phyloP scores from a whole-genome alignment of 2,113 vertebrate genomes.

The Petrocephalus microphthalmus region DNA sequence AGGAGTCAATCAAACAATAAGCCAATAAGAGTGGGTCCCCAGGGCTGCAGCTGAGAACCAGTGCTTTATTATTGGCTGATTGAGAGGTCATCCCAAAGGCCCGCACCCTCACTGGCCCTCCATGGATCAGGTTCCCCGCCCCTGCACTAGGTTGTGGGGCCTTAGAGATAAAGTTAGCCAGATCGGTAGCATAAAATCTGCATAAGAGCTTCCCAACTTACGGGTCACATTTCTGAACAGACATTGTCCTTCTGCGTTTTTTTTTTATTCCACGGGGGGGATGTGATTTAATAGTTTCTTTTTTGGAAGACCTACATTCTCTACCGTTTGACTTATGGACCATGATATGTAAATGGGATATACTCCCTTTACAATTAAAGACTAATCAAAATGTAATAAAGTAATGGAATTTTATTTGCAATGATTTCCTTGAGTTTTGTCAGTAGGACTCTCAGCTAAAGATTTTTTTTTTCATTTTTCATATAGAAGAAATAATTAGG shows the following conservation, averaged over 20 bases:
- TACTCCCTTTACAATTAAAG: constrained; percentile 1
- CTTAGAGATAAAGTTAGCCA: background rate
- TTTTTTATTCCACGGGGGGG: background rate
- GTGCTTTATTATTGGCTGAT: too few species aligned
- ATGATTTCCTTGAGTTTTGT: background rate
- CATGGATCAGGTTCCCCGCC: too few species aligned
- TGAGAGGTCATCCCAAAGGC: too few species aligned
- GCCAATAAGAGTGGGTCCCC: too few species aligned
- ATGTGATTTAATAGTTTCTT: background rate
- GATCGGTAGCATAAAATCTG: background rate
- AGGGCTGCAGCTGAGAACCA: too few species aligned
- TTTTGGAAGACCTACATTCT: background rate
- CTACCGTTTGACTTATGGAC: background rate
- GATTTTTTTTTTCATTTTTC: background rate
- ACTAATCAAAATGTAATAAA: constrained; percentile 4
- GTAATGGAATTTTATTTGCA: background rate
- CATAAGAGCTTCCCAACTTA: background rate
- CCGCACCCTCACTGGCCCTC: too few species aligned
- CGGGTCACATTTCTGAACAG: background rate
- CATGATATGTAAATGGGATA: background rate
- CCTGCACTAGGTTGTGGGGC: background rate
- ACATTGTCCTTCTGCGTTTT: background rate
- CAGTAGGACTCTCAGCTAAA: background rate
- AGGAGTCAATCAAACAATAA: too few species aligned
- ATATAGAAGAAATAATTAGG: background rate